A percentile compares a stretch with the other conserved stretches of the same genome.
Evolutionary conservation across 2,888 invertebrate genomes (phyloP).

Genomic region (Eupelmus urozonus): DNA sequence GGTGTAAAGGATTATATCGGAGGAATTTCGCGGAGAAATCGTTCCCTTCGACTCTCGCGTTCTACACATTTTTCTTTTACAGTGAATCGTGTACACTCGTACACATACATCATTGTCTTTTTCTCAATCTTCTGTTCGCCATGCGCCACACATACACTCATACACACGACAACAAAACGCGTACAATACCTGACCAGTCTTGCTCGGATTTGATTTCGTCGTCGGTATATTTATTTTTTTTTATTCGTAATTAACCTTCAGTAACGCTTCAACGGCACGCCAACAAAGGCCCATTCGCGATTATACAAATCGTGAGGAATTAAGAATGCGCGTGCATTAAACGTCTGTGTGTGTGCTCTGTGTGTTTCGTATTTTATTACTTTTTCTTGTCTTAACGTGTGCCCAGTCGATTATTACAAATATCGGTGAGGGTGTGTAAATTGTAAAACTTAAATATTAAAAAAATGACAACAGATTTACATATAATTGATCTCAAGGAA

Average conservation of each 20-base stretch:
- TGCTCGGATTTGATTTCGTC: constrained; percentile 58
- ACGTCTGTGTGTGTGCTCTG: constrained; percentile 23
- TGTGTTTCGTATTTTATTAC: constrained; percentile 33
- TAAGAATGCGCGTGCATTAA: constrained; percentile 46
- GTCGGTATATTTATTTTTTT: constrained; percentile 30
- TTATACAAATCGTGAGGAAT: constrained; percentile 50
- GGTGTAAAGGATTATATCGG: not conserved
- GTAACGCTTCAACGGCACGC: constrained; percentile 39
- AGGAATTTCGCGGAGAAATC: constrained; percentile 28
- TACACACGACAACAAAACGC: constrained; percentile 50
- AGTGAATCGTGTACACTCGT: constrained; percentile 23
- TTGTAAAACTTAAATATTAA: constrained; percentile 51
- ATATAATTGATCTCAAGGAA: constrained; percentile 52
- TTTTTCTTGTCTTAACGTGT: constrained; percentile 14
- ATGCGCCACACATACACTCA: constrained; percentile 47
- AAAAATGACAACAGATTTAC: constrained; percentile 52
- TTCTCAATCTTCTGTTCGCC: not conserved
- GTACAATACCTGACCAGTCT: constrained; percentile 56
- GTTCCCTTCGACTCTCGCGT: constrained; percentile 41
- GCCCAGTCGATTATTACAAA: constrained; percentile 56
- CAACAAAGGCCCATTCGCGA: constrained; percentile 32
- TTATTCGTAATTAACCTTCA: constrained; percentile 17
- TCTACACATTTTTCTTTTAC: constrained; percentile 41
- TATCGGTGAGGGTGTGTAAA: constrained; percentile 43
- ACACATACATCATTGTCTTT: constrained; percentile 45